A percentile compares a stretch with the other conserved stretches of the same genome.
phyloP scores from a whole-genome alignment of 2,888 invertebrate species.

The Stegophylla sp. region DNA sequence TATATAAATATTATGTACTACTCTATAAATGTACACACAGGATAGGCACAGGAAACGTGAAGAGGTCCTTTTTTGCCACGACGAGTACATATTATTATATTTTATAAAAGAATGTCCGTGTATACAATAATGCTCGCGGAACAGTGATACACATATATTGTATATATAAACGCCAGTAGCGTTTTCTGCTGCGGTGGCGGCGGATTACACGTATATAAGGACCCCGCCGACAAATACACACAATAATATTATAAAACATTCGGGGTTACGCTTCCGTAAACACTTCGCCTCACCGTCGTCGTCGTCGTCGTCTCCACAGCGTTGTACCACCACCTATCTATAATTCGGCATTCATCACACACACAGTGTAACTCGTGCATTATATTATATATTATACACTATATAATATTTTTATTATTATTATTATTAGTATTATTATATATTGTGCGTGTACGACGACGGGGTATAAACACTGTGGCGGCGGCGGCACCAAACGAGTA shows the following conservation, averaged over 20 bases:
- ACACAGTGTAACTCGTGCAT: conserved; percentile 36
- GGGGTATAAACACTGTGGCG: conserved; percentile 39
- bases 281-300: conserved; percentile 41
- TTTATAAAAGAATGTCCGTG: too few species aligned
- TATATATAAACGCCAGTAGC: conserved; percentile 37
- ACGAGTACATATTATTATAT: too few species aligned
- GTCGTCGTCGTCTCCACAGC: background rate
- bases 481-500: conserved; percentile 58
- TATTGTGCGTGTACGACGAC: conserved; percentile 22
- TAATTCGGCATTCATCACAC: conserved; percentile 10
- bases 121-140: too few species aligned
- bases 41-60: background rate
- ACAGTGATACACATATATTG: too few species aligned
- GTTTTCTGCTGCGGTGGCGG: conserved; percentile 15
- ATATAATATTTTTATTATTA: conserved; percentile 18
- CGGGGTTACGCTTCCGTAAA: conserved; percentile 58
- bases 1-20: too few species aligned
- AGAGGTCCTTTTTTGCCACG: background rate
- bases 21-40: too few species aligned
- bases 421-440: conserved; percentile 18
- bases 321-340: background rate
- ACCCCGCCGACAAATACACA: conserved; percentile 7
- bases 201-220: conserved; percentile 9
- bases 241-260: conserved; percentile 20
- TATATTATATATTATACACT: conserved; percentile 19